Conservation (phyloP, 1,140 invertebrate species). For the Vollenhovia emeryi region DNA sequence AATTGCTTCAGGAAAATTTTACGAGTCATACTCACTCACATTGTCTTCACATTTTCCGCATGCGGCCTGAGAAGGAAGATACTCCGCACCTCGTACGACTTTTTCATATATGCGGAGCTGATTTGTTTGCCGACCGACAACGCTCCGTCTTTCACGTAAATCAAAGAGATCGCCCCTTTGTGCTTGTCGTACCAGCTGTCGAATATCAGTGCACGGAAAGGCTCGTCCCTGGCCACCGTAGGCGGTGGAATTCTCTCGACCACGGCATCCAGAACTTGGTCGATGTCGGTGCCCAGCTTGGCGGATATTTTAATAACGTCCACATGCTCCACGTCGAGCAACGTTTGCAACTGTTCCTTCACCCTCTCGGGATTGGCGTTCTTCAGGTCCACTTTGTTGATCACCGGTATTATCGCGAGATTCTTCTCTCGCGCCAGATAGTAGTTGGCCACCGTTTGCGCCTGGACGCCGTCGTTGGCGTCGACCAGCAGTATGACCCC, state of each 20-base stretch:
- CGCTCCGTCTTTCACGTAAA: conserved; percentile 92
- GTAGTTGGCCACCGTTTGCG: conserved; percentile 99
- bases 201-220: conserved; percentile 94
- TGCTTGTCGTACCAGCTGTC: conserved; percentile 98
- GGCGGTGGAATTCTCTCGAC: conserved; percentile 93
- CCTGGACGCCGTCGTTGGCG: conserved; percentile 98
- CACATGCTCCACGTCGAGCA: conserved; percentile 93
- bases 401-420: conserved; percentile 94
- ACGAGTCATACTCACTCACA: conserved; percentile 86
- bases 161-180: conserved; percentile 92
- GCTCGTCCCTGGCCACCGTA: conserved; percentile 85
- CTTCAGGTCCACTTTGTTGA: conserved; percentile 99
- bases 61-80: conserved; percentile 93
- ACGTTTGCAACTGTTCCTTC: conserved; percentile 90
- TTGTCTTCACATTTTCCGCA: conserved; percentile 88
- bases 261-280: conserved; percentile 91
- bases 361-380: conserved; percentile 94
- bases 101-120: conserved; percentile 88
- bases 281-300: conserved; percentile 94
- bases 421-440: conserved; percentile 95
- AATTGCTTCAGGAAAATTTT: conserved; percentile 8
- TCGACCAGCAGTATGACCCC: conserved; percentile 98
- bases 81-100: conserved; percentile 92
- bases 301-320: conserved; percentile 93
- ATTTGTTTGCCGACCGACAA: conserved; percentile 90